Conservation (phyloP, 2,113 vertebrate species). For the Ciconia stormi region DNA sequence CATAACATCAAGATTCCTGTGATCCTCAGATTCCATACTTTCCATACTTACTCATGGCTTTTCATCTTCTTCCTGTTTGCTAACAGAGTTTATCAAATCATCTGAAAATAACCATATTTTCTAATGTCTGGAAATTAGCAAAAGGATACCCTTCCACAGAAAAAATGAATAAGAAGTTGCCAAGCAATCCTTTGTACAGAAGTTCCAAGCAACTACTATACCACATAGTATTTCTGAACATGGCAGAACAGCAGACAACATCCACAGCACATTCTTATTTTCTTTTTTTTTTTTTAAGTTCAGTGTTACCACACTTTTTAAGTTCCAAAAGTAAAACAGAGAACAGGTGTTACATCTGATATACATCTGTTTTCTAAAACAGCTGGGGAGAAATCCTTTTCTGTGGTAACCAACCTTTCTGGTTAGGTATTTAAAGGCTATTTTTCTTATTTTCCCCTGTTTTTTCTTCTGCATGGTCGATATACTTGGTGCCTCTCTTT, state of each 20-base stretch:
- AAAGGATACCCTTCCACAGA: background rate
- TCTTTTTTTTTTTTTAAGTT: background rate
- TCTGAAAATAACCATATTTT: background rate
- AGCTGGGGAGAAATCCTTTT: background rate
- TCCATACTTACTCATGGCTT: background rate
- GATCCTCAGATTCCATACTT: background rate
- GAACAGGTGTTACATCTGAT: background rate
- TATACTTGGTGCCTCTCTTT: background rate
- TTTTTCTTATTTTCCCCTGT: background rate
- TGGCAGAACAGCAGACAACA: background rate
- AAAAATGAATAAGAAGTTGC: background rate
- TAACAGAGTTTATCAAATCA: background rate
- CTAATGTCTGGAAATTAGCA: background rate
- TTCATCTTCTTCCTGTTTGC: background rate
- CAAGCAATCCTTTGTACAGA: background rate
- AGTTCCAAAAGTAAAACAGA: background rate
- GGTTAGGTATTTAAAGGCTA: background rate
- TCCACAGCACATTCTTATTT: accelerated
- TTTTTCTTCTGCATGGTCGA: background rate
- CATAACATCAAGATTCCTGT: background rate
- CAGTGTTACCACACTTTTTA: background rate
- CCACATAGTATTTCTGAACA: background rate
- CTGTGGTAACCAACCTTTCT: background rate
- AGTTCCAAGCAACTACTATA: background rate
- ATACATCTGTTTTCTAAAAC: background rate